Conservation (phyloP, 64 coral and sea anemone genomes). For the Orbicella faveolata region DNA sequence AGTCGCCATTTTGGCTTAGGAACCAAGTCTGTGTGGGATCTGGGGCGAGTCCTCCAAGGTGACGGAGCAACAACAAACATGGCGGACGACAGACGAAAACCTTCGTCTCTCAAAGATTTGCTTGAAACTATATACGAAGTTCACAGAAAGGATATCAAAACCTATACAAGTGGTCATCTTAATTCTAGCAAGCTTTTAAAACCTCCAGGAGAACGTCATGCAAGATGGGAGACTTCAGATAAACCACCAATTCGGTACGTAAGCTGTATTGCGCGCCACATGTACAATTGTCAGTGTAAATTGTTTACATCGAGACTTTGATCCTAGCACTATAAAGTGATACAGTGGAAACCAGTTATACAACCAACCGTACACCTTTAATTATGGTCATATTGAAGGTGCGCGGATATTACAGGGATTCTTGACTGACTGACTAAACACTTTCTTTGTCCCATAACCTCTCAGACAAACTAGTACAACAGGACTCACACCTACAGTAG, state of each 20-base stretch:
- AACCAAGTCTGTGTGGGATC: slow-evolving; percentile 19
- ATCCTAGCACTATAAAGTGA: no score
- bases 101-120: slow-evolving; percentile 60
- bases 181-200: slow-evolving; percentile 86
- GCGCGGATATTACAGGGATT: no score
- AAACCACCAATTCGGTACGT: slow-evolving; percentile 72
- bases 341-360: no score
- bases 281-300: no score
- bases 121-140: slow-evolving; percentile 91
- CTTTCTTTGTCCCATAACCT: no score
- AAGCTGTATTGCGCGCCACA: neutral
- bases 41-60: slow-evolving; percentile 53
- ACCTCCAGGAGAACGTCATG: slow-evolving; percentile 60
- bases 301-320: no score
- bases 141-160: slow-evolving; percentile 96
- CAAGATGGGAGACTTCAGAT: slow-evolving; percentile 70
- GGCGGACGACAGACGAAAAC: slow-evolving; percentile 66
- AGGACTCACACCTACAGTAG: no score
- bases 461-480: no score
- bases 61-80: slow-evolving; percentile 71
- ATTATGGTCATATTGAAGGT: no score
- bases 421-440: no score
- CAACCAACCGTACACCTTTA: no score
- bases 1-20: slow-evolving; percentile 51
- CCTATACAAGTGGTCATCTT: slow-evolving; percentile 88